Evolutionary conservation across 2,888 invertebrate species (phyloP), one percentile per base, ranked within the genome.

Genomic region (Cephonodes hylas): DNA sequence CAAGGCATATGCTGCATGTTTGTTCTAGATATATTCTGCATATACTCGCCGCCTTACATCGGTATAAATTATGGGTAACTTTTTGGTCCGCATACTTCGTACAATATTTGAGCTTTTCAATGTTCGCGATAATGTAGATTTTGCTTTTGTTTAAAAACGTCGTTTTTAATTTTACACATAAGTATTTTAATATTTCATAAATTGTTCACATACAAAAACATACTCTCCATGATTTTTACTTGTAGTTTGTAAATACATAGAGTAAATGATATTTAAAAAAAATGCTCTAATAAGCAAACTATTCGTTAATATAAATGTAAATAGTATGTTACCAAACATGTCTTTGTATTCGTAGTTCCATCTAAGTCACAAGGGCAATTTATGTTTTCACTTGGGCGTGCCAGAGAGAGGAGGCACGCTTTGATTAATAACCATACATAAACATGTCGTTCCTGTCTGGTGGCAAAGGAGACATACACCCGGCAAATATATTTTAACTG

Each of bases 361-460:
- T 58, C 58, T 25, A 64, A 60, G 67, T 66, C 64, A 61, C 58
- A 66, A 25, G 58, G 65, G 60, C 71, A 73, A 73, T 70, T 73
- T 73, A 72, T 64, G 59, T 72, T 70, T 31, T 69, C 64, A 71
- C 64, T 72, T 66, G 62, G 48, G 44, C 44, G 42, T 27, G 59
- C 18, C 31, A 53, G 48, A 31, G 20, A n/a, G n/a, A 57, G 22
- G 22, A 42, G 58, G 27, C 22, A 15, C 48, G 58, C 63, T 73
- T 76, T 80, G 77, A 83, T 80, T 78, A 78, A 82, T 80, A 76
- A 67, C 75, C 66, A 70, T 71, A 71, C 75, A 76, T 76, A 80
- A 80, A 77, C 68, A 77, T 76, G 67, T 64, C 69, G 44, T 67
- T 62, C 64, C 64, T 63, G 70, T 71, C 69, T 70, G 60, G 64